Percentiles rank a stretch among this genome's conserved stretches.
Conservation (phyloP, 2,113 vertebrate species). For the Tetrao urogallus region DNA sequence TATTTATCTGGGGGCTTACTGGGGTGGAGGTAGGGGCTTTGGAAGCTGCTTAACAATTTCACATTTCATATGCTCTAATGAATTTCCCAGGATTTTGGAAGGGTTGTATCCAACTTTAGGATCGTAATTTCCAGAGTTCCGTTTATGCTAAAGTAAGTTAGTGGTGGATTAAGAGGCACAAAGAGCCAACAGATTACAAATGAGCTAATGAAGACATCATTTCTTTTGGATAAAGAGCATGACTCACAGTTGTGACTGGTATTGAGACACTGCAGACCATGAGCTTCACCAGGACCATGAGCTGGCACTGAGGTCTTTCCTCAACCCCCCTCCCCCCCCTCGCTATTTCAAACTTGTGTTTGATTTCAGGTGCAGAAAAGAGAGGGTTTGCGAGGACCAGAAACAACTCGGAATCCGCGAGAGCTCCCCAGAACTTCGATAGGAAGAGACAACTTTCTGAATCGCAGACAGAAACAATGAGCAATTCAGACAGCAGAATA, state of each 20-base stretch:
- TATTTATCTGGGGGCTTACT: slow-evolving; percentile 45
- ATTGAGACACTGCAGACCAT: not conserved
- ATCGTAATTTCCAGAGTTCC: slow-evolving; percentile 53
- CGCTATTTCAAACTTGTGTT: slow-evolving; percentile 60
- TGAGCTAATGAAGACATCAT: slow-evolving; percentile 16
- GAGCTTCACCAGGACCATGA: not conserved
- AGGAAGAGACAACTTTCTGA: slow-evolving; percentile 73
- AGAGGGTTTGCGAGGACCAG: slow-evolving; percentile 65
- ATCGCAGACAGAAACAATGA: slow-evolving; percentile 73
- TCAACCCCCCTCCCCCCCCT: not conserved
- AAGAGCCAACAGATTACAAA: slow-evolving; percentile 43
- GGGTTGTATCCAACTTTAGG: slow-evolving; percentile 5
- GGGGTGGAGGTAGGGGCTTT: slow-evolving; percentile 41
- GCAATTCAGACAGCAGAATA: slow-evolving; percentile 68
- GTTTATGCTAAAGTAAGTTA: slow-evolving; percentile 56
- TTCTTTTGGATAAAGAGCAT: slow-evolving; percentile 33
- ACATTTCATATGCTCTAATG: slow-evolving; percentile 63
- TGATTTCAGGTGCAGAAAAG: slow-evolving; percentile 76
- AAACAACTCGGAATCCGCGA: slow-evolving; percentile 70
- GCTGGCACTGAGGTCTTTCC: not conserved
- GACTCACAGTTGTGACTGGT: slow-evolving; percentile 2
- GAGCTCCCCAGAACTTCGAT: slow-evolving; percentile 61
- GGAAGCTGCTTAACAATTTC: slow-evolving; percentile 44
- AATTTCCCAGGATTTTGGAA: slow-evolving; percentile 66
- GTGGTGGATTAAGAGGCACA: slow-evolving; percentile 9